These are phyloP conservation scores for Diaprepes abbreviatus DNA, from an alignment of 2,888 invertebrate species.

Conservation along the genomic window DNA sequence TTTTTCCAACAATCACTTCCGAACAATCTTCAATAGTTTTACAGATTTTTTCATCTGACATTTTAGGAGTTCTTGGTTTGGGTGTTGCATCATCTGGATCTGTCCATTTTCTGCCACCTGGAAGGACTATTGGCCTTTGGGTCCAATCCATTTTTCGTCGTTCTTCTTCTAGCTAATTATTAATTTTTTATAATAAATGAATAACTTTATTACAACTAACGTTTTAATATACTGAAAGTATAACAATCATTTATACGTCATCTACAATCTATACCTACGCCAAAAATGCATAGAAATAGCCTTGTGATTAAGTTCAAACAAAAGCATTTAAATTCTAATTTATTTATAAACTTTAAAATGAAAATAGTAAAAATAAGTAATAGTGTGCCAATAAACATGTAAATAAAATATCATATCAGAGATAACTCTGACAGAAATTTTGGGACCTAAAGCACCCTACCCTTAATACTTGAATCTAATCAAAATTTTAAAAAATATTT, in stretches of 20 bases:
- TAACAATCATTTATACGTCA: neutral
- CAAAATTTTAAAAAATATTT: too few relatives aligned
- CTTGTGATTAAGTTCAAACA: neutral
- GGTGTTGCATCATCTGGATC: slow-evolving; percentile 81
- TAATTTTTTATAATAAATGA: neutral
- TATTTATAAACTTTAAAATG: slow-evolving; percentile 3
- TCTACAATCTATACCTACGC: neutral
- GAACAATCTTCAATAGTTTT: slow-evolving; percentile 88
- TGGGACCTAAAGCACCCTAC: too few relatives aligned
- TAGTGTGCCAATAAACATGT: too few relatives aligned
- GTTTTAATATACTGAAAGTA: too few relatives aligned
- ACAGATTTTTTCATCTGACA: slow-evolving; percentile 90
- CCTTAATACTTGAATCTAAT: too few relatives aligned
- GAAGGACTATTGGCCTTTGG: slow-evolving; percentile 78
- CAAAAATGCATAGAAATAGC: neutral
- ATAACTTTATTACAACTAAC: neutral
- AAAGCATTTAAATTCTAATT: neutral
- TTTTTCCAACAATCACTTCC: slow-evolving; percentile 86
- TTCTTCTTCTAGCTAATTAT: slow-evolving; percentile 45
- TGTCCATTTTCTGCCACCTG: slow-evolving; percentile 84
- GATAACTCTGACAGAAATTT: too few relatives aligned
- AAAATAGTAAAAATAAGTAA: neutral
- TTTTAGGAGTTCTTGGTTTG: slow-evolving; percentile 66
- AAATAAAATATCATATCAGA: too few relatives aligned
- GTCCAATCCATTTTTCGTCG: slow-evolving; percentile 46